These are phyloP conservation scores for Spinibarbus caldwelli DNA, from an alignment of 2,797 vertebrate species.

Conservation along the genomic window DNA sequence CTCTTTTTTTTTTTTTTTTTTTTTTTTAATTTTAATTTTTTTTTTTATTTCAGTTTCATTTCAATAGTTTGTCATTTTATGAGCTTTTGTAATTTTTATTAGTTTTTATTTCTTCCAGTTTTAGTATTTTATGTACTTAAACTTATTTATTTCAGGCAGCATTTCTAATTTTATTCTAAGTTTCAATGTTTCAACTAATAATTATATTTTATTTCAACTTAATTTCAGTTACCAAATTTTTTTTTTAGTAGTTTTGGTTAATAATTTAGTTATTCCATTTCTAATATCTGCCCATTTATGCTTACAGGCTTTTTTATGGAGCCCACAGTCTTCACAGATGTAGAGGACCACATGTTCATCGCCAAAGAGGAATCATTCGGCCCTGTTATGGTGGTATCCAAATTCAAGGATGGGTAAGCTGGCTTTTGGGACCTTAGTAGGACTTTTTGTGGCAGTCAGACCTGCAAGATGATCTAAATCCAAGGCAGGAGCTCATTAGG, in stretches of 20 bases:
- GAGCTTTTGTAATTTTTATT: not conserved
- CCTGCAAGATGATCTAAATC: not conserved
- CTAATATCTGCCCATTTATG: not conserved
- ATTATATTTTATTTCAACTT: not conserved
- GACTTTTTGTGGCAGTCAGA: not conserved
- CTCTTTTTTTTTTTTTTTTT: no score
- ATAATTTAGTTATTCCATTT: not conserved
- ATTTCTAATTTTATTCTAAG: not conserved
- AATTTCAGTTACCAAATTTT: not conserved
- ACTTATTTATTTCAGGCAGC: not conserved
- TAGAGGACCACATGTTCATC: slow-evolving; percentile 96
- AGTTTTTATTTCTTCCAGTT: not conserved
- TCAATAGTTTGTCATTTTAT: not conserved
- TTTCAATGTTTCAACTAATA: not conserved
- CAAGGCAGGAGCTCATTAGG: not conserved
- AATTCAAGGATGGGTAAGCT: slow-evolving; percentile 91
- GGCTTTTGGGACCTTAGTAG: slow-evolving; percentile 40
- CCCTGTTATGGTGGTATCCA: slow-evolving; percentile 96
- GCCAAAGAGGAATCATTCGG: slow-evolving; percentile 97
- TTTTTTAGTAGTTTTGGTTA: not conserved
- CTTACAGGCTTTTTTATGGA: slow-evolving; percentile 95
- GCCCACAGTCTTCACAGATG: slow-evolving; percentile 92
- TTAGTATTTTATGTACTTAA: not conserved
- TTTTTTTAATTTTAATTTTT: not conserved
- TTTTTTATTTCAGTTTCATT: not conserved